phyloP scores from a whole-genome alignment of 2,113 vertebrate genomes.

The Archocentrus centrarchus region DNA sequence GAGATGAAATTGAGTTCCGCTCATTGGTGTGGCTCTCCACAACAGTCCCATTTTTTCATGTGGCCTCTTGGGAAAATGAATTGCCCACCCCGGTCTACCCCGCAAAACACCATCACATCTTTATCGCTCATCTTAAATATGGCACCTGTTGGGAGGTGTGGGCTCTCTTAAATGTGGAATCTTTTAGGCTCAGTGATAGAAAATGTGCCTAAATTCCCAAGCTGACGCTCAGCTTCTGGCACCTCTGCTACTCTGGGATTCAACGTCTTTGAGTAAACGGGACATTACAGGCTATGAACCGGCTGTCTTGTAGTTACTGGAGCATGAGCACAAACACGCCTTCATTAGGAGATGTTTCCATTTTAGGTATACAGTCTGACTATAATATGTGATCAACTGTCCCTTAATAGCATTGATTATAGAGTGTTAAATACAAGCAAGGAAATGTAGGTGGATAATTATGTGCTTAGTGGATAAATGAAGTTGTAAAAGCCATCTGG shows the following conservation, averaged over 20 bases:
- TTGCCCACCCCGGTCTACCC: background rate
- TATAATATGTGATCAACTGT: conserved; percentile 41
- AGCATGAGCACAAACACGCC: conserved; percentile 18
- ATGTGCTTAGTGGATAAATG: conserved; percentile 71
- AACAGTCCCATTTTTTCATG: background rate
- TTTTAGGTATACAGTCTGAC: conserved; percentile 25
- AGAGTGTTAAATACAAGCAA: conserved; percentile 56
- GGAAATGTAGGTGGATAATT: conserved; percentile 70
- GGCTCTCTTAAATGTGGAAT: conserved; percentile 66
- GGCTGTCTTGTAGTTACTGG: conserved; percentile 9
- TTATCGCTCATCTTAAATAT: conserved; percentile 45
- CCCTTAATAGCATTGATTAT: conserved; percentile 52
- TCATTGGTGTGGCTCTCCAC: background rate
- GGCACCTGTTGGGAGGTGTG: conserved; percentile 66
- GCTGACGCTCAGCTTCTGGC: conserved; percentile 51
- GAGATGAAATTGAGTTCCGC: background rate
- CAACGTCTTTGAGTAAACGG: conserved; percentile 10
- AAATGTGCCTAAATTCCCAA: conserved; percentile 65
- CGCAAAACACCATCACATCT: conserved; percentile 37
- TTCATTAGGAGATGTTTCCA: conserved; percentile 26
- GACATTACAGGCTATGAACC: conserved; percentile 40
- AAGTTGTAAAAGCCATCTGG: conserved; percentile 73
- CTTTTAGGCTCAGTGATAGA: conserved; percentile 43
- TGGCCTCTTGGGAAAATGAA: background rate
- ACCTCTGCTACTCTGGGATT: conserved; percentile 53